Conservation (phyloP, 2,797 vertebrate species). For the Mus caroli region DNA sequence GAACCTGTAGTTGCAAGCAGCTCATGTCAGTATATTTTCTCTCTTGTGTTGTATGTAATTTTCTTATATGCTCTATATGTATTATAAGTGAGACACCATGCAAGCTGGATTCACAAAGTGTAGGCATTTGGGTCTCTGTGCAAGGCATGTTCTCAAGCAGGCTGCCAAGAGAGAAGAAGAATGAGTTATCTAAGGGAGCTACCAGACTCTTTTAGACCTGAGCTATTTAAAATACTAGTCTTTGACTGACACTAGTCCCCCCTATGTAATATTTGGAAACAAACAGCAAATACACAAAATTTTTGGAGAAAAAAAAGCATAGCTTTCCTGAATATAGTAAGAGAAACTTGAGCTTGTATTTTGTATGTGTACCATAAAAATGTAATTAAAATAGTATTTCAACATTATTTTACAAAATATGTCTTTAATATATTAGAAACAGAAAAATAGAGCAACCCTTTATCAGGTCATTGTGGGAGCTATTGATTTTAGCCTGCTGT, state of each 20-base stretch:
- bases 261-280: background rate
- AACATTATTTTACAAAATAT: background rate
- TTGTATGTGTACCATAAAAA: constrained; percentile 10
- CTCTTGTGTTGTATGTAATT: background rate
- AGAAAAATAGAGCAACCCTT: background rate
- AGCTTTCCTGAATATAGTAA: constrained; percentile 5
- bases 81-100: background rate
- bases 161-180: background rate
- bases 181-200: background rate
- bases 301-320: background rate
- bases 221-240: background rate
- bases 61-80: background rate
- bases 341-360: background rate
- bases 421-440: background rate
- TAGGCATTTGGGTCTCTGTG: background rate
- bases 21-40: background rate
- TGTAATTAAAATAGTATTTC: background rate
- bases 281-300: background rate
- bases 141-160: background rate
- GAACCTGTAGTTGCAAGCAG: too few species aligned
- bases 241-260: background rate
- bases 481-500: background rate
- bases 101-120: constrained; percentile 1
- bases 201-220: background rate
- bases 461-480: background rate